These are phyloP conservation scores for Furcula furcula DNA, from an alignment of 2,888 invertebrate genomes.

Conservation along the genomic window DNA sequence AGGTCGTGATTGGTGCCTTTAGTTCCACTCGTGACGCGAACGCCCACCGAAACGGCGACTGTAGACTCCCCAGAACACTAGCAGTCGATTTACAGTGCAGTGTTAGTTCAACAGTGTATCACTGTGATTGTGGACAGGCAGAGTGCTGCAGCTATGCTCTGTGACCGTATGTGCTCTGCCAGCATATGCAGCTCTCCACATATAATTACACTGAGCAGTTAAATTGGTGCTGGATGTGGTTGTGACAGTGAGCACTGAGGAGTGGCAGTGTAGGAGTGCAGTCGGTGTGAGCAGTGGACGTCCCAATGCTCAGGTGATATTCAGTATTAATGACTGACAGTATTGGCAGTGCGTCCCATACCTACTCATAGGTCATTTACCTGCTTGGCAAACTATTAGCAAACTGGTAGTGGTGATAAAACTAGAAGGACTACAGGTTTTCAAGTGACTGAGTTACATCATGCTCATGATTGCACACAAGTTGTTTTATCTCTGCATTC, in stretches of 20 bases:
- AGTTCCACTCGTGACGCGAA: slow-evolving; percentile 28
- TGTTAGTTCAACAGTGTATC: slow-evolving; percentile 42
- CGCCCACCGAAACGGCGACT: slow-evolving; percentile 17
- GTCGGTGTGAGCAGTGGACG: slow-evolving; percentile 33
- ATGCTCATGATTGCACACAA: slow-evolving; percentile 34
- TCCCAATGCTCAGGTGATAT: slow-evolving; percentile 45
- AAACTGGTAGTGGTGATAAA: slow-evolving; percentile 37
- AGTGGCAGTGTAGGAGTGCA: slow-evolving; percentile 10
- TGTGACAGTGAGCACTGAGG: slow-evolving; percentile 23
- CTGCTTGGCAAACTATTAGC: slow-evolving; percentile 33
- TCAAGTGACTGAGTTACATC: slow-evolving; percentile 38
- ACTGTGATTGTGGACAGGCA: slow-evolving; percentile 37
- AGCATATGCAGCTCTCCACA: slow-evolving; percentile 30
- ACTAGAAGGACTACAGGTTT: slow-evolving; percentile 35
- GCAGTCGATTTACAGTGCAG: slow-evolving; percentile 26
- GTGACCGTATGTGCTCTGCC: slow-evolving; percentile 26
- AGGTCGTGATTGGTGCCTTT: slow-evolving; percentile 57
- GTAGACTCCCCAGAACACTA: slow-evolving; percentile 8
- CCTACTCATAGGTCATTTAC: slow-evolving; percentile 34
- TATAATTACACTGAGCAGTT: slow-evolving; percentile 34
- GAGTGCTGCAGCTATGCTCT: slow-evolving; percentile 28
- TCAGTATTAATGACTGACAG: slow-evolving; percentile 1
- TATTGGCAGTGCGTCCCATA: slow-evolving; percentile 22
- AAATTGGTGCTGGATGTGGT: slow-evolving; percentile 40
- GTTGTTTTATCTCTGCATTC: slow-evolving; percentile 36